phyloP scores from a whole-genome alignment of 1,140 invertebrate genomes.

The Zaprionus kolodkinae region DNA sequence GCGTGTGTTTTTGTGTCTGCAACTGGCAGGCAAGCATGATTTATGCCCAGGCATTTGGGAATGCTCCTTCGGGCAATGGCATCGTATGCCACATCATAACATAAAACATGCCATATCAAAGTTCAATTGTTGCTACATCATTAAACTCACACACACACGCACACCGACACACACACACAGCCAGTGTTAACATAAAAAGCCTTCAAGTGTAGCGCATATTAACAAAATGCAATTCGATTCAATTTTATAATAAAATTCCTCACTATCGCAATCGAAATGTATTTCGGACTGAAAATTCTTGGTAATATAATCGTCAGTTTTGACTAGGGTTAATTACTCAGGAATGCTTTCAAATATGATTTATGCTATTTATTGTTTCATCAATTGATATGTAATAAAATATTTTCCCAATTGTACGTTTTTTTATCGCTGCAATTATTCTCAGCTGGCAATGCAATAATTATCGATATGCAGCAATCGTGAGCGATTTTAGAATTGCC shows the following conservation, averaged over 20 bases:
- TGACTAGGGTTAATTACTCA: neutral
- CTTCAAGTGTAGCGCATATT: neutral
- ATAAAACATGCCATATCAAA: slow-evolving; percentile 37
- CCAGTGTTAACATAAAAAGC: neutral
- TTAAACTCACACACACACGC: neutral
- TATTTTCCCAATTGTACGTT: neutral
- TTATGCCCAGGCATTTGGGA: slow-evolving; percentile 34
- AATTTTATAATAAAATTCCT: neutral
- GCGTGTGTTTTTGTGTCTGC: neutral
- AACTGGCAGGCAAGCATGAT: slow-evolving; percentile 34
- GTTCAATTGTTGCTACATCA: slow-evolving; percentile 31
- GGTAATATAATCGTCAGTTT: neutral
- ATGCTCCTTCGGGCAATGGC: slow-evolving; percentile 12
- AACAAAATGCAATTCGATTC: neutral
- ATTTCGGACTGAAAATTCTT: neutral
- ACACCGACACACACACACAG: neutral
- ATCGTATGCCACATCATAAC: slow-evolving; percentile 17
- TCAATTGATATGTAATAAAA: neutral
- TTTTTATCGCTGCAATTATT: neutral
- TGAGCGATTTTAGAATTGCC: too few relatives aligned
- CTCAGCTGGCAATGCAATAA: neutral
- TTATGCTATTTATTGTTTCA: neutral
- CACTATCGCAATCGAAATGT: neutral
- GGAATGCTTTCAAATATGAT: neutral
- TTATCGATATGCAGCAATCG: too few relatives aligned